Conservation (phyloP, 2,888 invertebrate species). For the Crepidodera aurea region DNA sequence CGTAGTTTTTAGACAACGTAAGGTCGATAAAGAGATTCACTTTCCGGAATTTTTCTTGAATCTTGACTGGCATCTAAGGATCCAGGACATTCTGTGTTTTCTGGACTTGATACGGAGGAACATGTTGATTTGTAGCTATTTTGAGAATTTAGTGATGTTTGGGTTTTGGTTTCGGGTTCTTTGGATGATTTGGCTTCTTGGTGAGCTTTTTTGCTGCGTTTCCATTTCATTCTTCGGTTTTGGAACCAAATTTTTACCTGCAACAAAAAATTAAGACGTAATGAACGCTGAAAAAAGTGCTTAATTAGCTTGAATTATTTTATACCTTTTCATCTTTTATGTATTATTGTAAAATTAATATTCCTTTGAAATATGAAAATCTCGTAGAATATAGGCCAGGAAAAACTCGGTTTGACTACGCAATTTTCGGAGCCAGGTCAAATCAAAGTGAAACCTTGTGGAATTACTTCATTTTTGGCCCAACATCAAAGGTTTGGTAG, state of each 20-base stretch:
- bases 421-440: no score
- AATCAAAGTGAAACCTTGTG: no score
- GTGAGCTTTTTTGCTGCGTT: slow-evolving; percentile 94
- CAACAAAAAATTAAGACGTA: slow-evolving; percentile 48
- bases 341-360: no score
- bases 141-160: slow-evolving; percentile 40
- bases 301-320: no score
- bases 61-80: slow-evolving; percentile 42
- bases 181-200: slow-evolving; percentile 78
- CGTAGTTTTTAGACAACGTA: slow-evolving; percentile 60
- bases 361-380: no score
- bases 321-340: no score
- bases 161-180: slow-evolving; percentile 48
- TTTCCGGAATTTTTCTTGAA: slow-evolving; percentile 54
- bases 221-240: slow-evolving; percentile 99
- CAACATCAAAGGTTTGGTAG: no score
- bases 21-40: slow-evolving; percentile 62
- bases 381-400: no score
- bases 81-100: slow-evolving; percentile 40
- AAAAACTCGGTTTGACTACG: no score
- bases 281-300: no score
- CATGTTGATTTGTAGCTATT: slow-evolving; percentile 40
- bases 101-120: slow-evolving; percentile 41
- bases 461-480: no score
- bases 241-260: slow-evolving; percentile 99